Percentiles rank a stretch among this genome's conserved stretches.
These are phyloP conservation scores for Drosophila infuscata DNA, from an alignment of 2,888 invertebrate genomes.

Conservation along the genomic window DNA sequence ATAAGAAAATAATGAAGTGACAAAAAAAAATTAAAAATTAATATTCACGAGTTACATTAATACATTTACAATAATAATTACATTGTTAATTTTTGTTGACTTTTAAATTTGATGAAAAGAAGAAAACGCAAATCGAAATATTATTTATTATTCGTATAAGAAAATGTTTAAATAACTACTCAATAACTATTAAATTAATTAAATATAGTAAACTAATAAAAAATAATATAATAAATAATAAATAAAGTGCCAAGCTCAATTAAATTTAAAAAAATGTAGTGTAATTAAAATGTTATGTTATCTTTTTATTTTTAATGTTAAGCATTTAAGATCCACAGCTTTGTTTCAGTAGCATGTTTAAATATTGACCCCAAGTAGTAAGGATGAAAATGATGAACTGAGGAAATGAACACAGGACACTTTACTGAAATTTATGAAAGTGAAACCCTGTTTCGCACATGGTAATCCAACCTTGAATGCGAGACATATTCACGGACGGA, in stretches of 20 bases:
- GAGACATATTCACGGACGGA: conserved; percentile 48
- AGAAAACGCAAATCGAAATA: background rate
- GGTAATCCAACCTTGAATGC: conserved; percentile 35
- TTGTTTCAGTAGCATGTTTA: background rate
- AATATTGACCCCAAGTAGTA: background rate
- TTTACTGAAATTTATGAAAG: conserved; percentile 20
- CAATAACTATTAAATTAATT: background rate
- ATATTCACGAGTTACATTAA: background rate
- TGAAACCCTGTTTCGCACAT: conserved; percentile 37
- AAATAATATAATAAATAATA: background rate
- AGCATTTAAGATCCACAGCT: background rate
- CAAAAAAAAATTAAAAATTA: background rate
- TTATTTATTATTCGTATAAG: accelerated
- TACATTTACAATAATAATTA: background rate
- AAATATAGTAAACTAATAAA: background rate
- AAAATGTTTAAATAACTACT: background rate
- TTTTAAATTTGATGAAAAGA: background rate
- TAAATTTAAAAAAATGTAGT: background rate
- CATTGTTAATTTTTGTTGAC: background rate
- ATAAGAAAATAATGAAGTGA: background rate
- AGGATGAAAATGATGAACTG: background rate
- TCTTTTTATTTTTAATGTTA: background rate
- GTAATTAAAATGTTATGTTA: background rate
- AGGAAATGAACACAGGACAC: conserved; percentile 5
- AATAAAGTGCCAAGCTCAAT: background rate